A percentile compares a stretch with the other conserved stretches of the same genome.
phyloP scores from a whole-genome alignment of 2,113 vertebrate genomes.

The Synchiropus splendidus region DNA sequence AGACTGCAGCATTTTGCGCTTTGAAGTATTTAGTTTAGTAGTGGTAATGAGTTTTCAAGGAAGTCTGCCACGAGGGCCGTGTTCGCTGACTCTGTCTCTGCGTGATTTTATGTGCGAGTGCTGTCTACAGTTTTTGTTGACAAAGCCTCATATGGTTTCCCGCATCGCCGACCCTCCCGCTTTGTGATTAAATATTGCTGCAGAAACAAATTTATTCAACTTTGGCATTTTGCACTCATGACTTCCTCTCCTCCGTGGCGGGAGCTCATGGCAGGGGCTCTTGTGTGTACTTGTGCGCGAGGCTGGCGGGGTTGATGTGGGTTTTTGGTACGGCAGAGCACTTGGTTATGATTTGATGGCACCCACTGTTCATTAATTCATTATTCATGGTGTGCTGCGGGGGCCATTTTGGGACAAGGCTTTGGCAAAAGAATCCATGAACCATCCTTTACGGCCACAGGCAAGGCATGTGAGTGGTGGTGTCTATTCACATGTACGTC shows the following conservation, averaged over 20 bases:
- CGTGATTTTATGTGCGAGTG: neutral
- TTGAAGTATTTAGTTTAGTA: no score
- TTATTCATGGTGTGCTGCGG: slow-evolving; percentile 56
- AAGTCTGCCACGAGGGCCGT: no score
- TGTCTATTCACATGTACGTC: neutral
- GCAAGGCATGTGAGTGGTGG: neutral
- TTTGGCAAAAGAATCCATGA: slow-evolving; percentile 40
- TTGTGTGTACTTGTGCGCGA: slow-evolving; percentile 6
- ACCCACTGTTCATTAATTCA: slow-evolving; percentile 38
- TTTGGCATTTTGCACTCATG: slow-evolving; percentile 51
- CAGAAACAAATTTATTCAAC: slow-evolving; percentile 60
- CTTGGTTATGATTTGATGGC: slow-evolving; percentile 65
- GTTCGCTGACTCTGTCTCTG: no score
- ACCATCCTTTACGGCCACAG: slow-evolving; percentile 33
- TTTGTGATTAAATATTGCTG: slow-evolving; percentile 44
- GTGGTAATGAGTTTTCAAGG: no score
- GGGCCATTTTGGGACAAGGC: slow-evolving; percentile 43
- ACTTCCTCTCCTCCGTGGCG: slow-evolving; percentile 28
- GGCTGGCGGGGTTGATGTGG: slow-evolving; percentile 19
- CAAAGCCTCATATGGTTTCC: slow-evolving; percentile 10
- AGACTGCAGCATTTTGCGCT: no score
- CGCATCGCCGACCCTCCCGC: slow-evolving; percentile 9
- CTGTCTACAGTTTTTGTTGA: slow-evolving; percentile 13
- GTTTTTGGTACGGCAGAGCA: slow-evolving; percentile 26
- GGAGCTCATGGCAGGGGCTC: slow-evolving; percentile 30